phyloP scores from a whole-genome alignment of 1,140 invertebrate species.

The Drosophila arizonae region DNA sequence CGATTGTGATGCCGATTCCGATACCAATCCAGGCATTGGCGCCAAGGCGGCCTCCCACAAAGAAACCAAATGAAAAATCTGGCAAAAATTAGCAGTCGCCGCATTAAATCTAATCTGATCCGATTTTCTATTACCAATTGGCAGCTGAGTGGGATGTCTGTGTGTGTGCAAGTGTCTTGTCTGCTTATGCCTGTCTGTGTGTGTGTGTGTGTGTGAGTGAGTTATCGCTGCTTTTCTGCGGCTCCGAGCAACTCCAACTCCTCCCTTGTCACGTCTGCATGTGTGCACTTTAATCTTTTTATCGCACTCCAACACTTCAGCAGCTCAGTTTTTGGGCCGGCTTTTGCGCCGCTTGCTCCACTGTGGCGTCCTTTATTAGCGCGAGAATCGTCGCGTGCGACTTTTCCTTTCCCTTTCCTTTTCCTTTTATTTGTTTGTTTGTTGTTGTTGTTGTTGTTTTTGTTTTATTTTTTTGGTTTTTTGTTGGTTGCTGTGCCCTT shows the following conservation, averaged over 20 bases:
- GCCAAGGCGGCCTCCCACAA: conserved; percentile 24
- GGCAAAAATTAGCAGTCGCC: conserved; percentile 71
- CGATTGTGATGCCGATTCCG: neutral
- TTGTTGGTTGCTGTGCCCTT: neutral
- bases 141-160: conserved; percentile 16
- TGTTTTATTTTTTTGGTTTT: no score
- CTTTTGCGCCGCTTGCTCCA: conserved; percentile 70
- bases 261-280: conserved; percentile 16
- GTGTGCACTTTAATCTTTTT: conserved; percentile 78
- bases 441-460: neutral
- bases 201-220: conserved; percentile 18
- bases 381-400: conserved; percentile 74
- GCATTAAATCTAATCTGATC: conserved; percentile 81
- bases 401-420: conserved; percentile 53
- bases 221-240: neutral
- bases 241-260: neutral
- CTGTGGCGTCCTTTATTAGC: conserved; percentile 30
- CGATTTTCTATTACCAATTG: conserved; percentile 80
- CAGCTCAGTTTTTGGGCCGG: conserved; percentile 38
- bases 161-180: neutral
- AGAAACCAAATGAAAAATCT: conserved; percentile 60
- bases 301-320: conserved; percentile 75
- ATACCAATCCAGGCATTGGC: conserved; percentile 7
- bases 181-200: neutral
- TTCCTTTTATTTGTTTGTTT: conserved; percentile 10